Evolutionary conservation across 1,140 invertebrate genomes (phyloP).

Genomic region (Mya arenaria): DNA sequence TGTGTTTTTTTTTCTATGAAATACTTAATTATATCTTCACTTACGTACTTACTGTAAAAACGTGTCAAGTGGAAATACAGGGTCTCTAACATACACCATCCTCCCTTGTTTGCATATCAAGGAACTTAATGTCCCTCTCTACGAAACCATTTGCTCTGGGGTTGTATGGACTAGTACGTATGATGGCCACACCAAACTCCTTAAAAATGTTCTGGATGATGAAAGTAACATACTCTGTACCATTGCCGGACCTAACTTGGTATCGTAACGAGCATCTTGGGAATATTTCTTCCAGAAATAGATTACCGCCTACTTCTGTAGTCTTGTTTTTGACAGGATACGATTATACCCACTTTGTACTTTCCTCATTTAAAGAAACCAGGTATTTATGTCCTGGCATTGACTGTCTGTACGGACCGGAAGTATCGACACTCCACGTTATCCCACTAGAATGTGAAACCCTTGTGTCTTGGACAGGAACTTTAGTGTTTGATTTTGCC

Average conservation of each 20-base stretch:
- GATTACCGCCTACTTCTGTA: constrained; percentile 9
- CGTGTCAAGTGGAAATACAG: constrained; percentile 13
- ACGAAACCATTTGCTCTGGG: neutral
- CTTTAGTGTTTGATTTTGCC: neutral
- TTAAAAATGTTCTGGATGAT: constrained; percentile 1
- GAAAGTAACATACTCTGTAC: constrained; percentile 1
- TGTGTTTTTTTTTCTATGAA: neutral
- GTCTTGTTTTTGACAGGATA: constrained; percentile 20
- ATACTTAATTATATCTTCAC: constrained; percentile 6
- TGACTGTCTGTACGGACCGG: neutral
- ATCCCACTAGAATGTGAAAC: constrained; percentile 13
- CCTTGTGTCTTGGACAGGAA: constrained; percentile 13
- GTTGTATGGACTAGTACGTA: neutral
- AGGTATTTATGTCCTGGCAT: constrained; percentile 19
- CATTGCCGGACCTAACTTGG: neutral
- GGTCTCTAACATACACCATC: neutral
- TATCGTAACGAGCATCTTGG: neutral
- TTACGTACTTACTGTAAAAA: constrained; percentile 10
- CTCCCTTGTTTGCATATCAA: constrained; percentile 10
- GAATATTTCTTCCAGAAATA: constrained; percentile 16
- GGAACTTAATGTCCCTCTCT: constrained; percentile 1
- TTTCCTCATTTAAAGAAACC: constrained; percentile 3
- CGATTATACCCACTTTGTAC: constrained; percentile 12
- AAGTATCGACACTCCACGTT: neutral
- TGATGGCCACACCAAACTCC: neutral